Conservation (phyloP, 2,888 invertebrate species). For the Netelia fuscicornis region DNA sequence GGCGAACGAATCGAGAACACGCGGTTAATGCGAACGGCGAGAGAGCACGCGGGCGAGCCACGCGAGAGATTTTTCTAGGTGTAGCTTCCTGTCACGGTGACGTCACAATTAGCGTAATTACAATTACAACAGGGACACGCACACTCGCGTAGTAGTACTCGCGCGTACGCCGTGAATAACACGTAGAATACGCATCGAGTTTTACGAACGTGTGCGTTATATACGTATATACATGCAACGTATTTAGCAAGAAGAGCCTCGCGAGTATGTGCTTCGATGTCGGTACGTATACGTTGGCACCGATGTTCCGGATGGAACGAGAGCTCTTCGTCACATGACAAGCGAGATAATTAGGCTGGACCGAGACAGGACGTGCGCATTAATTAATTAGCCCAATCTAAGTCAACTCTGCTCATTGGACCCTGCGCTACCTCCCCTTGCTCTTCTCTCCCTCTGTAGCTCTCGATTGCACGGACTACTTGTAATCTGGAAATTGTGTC, state of each 20-base stretch:
- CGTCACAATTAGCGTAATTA: slow-evolving; percentile 84
- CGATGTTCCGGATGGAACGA: slow-evolving; percentile 59
- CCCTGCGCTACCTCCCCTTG: background rate
- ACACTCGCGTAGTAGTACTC: slow-evolving; percentile 32
- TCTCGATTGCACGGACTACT: background rate
- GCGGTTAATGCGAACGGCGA: slow-evolving; percentile 25
- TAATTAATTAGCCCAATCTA: slow-evolving; percentile 85
- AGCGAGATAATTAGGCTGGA: slow-evolving; percentile 84
- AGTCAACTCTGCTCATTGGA: slow-evolving; percentile 79
- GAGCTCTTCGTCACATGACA: slow-evolving; percentile 75
- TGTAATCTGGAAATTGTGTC: background rate
- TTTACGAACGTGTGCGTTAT: slow-evolving; percentile 1
- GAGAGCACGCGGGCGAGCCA: slow-evolving; percentile 66
- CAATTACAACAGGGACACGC: slow-evolving; percentile 80
- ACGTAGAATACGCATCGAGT: slow-evolving; percentile 32
- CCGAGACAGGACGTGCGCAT: slow-evolving; percentile 84
- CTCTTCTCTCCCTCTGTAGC: slow-evolving; percentile 2
- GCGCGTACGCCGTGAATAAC: slow-evolving; percentile 17
- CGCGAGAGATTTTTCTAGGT: slow-evolving; percentile 80
- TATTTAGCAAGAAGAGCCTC: slow-evolving; percentile 4
- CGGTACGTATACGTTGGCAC: slow-evolving; percentile 15
- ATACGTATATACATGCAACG: background rate
- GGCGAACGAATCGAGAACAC: slow-evolving; percentile 41
- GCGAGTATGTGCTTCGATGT: slow-evolving; percentile 33
- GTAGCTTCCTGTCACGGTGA: slow-evolving; percentile 82